phyloP scores from a whole-genome alignment of 30 jellyfish, hydroid and myxozoan species.

The Catostylus mosaicus region DNA sequence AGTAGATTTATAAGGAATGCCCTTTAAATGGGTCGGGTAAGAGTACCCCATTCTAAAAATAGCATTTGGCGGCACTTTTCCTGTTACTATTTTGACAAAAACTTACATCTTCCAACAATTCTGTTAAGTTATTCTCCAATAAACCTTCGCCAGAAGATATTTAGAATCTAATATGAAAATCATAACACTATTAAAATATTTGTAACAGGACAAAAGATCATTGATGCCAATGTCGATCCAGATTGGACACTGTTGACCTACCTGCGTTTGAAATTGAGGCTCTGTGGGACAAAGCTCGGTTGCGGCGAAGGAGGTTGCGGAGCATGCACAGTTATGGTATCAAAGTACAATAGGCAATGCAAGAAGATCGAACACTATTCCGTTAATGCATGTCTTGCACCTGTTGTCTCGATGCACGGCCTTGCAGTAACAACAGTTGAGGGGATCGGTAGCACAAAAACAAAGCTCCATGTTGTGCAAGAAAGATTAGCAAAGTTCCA shows the following conservation, averaged over 20 bases:
- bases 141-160: no score
- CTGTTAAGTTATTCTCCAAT: no score
- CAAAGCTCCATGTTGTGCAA: constrained; percentile 49
- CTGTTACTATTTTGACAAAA: no score
- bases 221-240: constrained; percentile 52
- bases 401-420: constrained; percentile 59
- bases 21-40: no score
- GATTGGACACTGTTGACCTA: constrained; percentile 57
- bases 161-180: no score
- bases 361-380: constrained; percentile 30
- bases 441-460: constrained; percentile 58
- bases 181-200: no score
- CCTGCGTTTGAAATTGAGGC: constrained; percentile 52
- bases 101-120: no score
- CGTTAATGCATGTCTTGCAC: constrained; percentile 52
- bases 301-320: constrained; percentile 74
- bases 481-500: constrained; percentile 49
- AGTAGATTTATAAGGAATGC: no score
- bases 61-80: no score
- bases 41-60: no score
- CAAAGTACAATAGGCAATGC: constrained; percentile 34
- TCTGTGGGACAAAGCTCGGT: constrained; percentile 63
- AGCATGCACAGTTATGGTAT: constrained; percentile 61
- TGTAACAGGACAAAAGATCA: constrained; percentile 39
- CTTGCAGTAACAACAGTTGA: constrained; percentile 68